phyloP scores from a whole-genome alignment of 2,888 invertebrate species.

The Capitulum mitella region DNA sequence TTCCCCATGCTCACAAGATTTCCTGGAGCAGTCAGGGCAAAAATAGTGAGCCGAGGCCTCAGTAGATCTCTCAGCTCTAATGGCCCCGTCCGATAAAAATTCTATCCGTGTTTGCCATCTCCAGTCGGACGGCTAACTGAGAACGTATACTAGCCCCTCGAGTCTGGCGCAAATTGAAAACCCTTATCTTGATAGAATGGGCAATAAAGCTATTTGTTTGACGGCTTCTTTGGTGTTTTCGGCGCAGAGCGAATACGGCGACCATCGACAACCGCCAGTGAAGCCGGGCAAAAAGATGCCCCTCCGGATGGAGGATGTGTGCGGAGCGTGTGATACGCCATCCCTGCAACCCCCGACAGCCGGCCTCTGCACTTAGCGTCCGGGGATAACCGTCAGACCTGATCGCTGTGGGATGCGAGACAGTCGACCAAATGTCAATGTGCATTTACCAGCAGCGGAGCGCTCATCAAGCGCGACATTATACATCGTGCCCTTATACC shows the following conservation, averaged over 20 bases:
- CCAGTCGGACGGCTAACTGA: background rate
- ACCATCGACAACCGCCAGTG: background rate
- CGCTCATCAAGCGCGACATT: no score
- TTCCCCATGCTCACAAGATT: background rate
- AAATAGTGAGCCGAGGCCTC: background rate
- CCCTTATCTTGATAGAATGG: conserved; percentile 22
- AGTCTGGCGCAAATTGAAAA: conserved; percentile 15
- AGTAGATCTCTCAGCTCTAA: background rate
- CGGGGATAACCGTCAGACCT: no score
- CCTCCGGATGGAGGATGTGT: no score
- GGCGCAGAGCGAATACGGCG: background rate
- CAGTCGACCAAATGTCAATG: no score
- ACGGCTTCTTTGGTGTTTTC: conserved; percentile 15
- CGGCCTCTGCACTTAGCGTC: no score
- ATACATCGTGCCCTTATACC: no score
- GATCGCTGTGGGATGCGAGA: no score
- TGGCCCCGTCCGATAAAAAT: background rate
- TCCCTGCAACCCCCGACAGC: no score
- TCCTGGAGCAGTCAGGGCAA: background rate
- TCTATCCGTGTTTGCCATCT: conserved; percentile 11
- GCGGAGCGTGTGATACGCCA: no score
- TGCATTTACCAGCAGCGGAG: no score
- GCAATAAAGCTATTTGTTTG: conserved; percentile 23
- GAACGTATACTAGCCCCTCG: background rate
- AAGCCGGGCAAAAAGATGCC: no score